Percentiles rank a stretch among this genome's conserved stretches.
phyloP scores from a whole-genome alignment of 2,888 invertebrate species.

The Drosophila nigricruria region DNA sequence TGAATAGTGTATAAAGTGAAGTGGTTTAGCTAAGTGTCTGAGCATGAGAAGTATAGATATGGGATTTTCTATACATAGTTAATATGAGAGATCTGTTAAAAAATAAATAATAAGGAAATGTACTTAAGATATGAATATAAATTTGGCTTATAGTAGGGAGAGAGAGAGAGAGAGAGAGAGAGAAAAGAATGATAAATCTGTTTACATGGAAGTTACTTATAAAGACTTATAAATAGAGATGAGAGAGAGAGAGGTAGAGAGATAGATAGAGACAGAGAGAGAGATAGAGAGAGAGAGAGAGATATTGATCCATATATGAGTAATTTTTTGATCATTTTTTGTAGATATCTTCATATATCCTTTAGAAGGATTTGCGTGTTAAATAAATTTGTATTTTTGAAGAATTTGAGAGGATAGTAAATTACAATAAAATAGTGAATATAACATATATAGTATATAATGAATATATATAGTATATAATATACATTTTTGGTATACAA shows the following conservation, averaged over 20 bases:
- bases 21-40: not conserved
- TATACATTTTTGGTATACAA: not conserved
- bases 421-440: not conserved
- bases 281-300: no score
- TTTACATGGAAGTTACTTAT: not conserved
- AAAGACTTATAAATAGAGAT: not conserved
- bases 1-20: conserved; percentile 7
- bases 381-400: not conserved
- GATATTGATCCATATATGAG: no score
- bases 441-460: no score
- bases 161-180: no score
- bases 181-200: no score
- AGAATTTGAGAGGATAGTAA: not conserved
- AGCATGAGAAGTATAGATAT: not conserved
- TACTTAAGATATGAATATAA: no score
- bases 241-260: no score
- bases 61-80: not conserved
- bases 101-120: not conserved
- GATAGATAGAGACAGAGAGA: no score
- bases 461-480: not conserved
- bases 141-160: no score
- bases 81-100: not conserved
- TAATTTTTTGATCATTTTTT: no score
- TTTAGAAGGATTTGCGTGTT: no score
- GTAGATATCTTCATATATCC: not conserved